Evolutionary conservation across 1,140 invertebrate species (phyloP).

Genomic region (Colletes latitarsis): DNA sequence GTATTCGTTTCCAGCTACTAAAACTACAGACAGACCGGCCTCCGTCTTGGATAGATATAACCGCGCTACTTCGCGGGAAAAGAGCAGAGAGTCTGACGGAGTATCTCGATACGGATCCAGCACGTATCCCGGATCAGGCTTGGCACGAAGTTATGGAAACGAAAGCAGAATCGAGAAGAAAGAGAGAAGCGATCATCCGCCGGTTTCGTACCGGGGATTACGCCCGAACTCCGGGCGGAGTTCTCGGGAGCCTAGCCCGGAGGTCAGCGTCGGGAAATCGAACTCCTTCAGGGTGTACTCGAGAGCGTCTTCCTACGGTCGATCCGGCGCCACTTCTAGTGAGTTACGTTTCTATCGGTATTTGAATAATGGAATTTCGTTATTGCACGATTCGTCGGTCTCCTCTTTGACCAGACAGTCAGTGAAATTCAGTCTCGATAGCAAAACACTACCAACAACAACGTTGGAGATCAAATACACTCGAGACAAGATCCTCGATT

Average conservation of each 20-base stretch:
- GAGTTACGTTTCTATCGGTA: slow-evolving; percentile 39
- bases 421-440: too few relatives aligned
- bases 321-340: slow-evolving; percentile 66
- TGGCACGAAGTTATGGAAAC: slow-evolving; percentile 67
- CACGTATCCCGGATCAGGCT: slow-evolving; percentile 71
- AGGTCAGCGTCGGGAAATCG: slow-evolving; percentile 68
- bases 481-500: too few relatives aligned
- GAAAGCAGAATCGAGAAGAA: slow-evolving; percentile 71
- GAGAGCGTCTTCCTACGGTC: slow-evolving; percentile 68
- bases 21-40: slow-evolving; percentile 71
- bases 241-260: slow-evolving; percentile 76
- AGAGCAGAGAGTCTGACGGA: slow-evolving; percentile 72
- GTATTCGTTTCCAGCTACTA: slow-evolving; percentile 70
- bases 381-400: not conserved
- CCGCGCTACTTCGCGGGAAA: slow-evolving; percentile 70
- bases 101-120: slow-evolving; percentile 70
- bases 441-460: too few relatives aligned
- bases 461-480: too few relatives aligned
- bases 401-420: not conserved
- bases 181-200: slow-evolving; percentile 67
- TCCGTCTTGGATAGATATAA: slow-evolving; percentile 76
- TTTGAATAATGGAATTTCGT: not conserved
- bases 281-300: slow-evolving; percentile 70
- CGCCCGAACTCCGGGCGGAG: slow-evolving; percentile 66
- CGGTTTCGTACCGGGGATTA: slow-evolving; percentile 66